Conservation (phyloP, 2,888 invertebrate species). For the Oxycera nigricornis region DNA sequence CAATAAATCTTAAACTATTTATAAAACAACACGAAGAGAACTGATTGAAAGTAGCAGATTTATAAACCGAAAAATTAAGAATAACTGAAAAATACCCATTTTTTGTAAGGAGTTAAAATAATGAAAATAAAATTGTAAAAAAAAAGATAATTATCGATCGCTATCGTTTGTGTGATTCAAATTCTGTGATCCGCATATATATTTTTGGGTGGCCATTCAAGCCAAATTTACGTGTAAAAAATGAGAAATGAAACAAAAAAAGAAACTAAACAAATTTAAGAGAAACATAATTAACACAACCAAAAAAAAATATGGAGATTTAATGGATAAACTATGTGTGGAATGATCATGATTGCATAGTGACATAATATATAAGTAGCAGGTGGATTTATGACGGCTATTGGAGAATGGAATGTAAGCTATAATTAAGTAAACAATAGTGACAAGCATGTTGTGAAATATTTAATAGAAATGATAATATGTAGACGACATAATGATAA, state of each 20-base stretch:
- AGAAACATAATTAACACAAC: conserved; percentile 1
- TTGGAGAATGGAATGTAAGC: neutral
- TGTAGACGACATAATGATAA: neutral
- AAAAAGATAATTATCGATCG: conserved; percentile 48
- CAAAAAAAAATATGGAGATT: conserved; percentile 32
- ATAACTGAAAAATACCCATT: too few species aligned
- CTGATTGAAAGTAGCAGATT: too few species aligned
- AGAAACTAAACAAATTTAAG: conserved; percentile 38
- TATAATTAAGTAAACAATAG: neutral
- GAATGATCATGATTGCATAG: neutral
- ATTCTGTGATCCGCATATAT: conserved; percentile 61
- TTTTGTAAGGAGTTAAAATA: too few species aligned
- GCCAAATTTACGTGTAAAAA: conserved; percentile 49
- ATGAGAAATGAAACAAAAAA: conserved; percentile 43
- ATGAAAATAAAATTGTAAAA: conserved; percentile 45
- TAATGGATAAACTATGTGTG: conserved; percentile 6
- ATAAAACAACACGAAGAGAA: too few species aligned
- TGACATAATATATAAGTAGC: conserved; percentile 6
- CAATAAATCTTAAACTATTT: too few species aligned
- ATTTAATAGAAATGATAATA: conserved; percentile 3
- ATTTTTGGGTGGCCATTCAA: conserved; percentile 52
- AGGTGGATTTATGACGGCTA: neutral
- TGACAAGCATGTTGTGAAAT: conserved; percentile 32
- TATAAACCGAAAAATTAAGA: too few species aligned
- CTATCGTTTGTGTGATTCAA: conserved; percentile 62